A percentile compares a stretch with the other conserved stretches of the same genome.
Evolutionary conservation across 2,113 vertebrate genomes (phyloP).

Genomic region (Mionectes macconnelli): DNA sequence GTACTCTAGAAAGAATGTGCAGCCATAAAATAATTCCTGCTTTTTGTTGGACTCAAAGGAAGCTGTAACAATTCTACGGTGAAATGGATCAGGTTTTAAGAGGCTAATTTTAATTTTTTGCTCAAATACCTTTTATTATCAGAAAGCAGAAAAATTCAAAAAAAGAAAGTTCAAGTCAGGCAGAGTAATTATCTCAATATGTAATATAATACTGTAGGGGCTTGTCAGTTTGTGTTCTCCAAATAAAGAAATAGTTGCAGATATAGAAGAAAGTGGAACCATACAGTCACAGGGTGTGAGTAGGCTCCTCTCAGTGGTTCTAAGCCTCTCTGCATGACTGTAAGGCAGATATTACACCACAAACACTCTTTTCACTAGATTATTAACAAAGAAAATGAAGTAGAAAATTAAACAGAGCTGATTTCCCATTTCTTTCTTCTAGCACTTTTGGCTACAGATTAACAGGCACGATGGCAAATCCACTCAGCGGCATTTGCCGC

Average conservation of each 20-base stretch:
- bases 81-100: not conserved
- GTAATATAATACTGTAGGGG: not conserved
- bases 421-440: not conserved
- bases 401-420: not conserved
- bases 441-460: not conserved
- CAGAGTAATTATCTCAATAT: not conserved
- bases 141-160: not conserved
- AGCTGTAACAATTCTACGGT: not conserved
- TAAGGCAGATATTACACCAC: not conserved
- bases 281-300: not conserved
- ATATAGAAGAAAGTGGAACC: not conserved
- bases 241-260: not conserved
- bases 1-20: not conserved
- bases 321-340: not conserved
- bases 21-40: not conserved
- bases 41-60: not conserved
- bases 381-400: not conserved
- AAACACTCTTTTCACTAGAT: not conserved
- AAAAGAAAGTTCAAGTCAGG: not conserved
- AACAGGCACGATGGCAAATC: not conserved
- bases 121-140: not conserved
- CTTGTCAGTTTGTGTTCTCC: not conserved
- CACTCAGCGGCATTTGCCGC: not conserved
- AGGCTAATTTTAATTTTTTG: not conserved
- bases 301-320: not conserved